Conservation (phyloP, 2,888 invertebrate species). For the Petrolisthes cinctipes region DNA sequence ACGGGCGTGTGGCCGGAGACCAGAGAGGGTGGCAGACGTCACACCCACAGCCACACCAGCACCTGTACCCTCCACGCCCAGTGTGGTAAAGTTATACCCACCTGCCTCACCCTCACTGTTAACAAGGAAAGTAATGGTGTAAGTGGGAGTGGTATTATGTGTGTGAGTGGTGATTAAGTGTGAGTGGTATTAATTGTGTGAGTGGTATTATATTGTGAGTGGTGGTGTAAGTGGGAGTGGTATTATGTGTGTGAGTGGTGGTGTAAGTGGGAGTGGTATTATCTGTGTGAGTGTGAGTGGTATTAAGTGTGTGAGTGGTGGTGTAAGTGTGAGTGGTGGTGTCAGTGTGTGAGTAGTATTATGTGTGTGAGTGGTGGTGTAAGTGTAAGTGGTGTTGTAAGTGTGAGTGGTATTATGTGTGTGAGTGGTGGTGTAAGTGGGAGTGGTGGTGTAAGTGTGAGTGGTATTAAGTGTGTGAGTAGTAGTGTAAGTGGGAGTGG, state of each 20-base stretch:
- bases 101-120: slow-evolving; percentile 45
- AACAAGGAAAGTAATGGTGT: neutral
- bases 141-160: neutral
- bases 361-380: too few relatives aligned
- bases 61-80: slow-evolving; percentile 44
- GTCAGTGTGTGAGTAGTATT: neutral
- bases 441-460: too few relatives aligned
- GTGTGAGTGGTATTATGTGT: neutral
- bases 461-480: neutral
- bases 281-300: neutral
- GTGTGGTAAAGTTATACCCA: slow-evolving; percentile 60
- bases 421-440: too few relatives aligned
- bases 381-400: neutral
- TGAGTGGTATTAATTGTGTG: neutral
- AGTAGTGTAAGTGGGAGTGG: neutral
- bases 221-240: neutral
- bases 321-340: too few relatives aligned
- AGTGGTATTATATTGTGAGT: neutral
- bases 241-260: neutral
- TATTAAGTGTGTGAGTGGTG: neutral
- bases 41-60: neutral
- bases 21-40: slow-evolving; percentile 46
- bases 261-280: neutral
- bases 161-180: neutral
- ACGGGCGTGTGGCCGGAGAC: slow-evolving; percentile 50